These are phyloP conservation scores for Philhelius pedissequus DNA, from an alignment of 2,888 invertebrate species.

Conservation along the genomic window DNA sequence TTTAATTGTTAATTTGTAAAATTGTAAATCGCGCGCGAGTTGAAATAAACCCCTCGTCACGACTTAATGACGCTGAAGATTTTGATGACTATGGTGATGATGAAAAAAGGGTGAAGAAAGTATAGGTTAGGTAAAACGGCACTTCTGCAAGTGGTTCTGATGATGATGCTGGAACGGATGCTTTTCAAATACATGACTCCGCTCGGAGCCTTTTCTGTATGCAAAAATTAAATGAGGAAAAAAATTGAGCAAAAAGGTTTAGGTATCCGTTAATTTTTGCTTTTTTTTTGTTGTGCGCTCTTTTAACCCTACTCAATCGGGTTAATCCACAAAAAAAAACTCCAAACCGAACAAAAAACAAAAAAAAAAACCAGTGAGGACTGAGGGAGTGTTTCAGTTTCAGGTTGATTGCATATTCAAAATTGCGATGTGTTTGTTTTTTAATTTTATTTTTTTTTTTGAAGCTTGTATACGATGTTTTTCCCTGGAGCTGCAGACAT, in stretches of 20 bases:
- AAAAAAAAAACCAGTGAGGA: too few relatives aligned
- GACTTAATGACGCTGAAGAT: conserved; percentile 44
- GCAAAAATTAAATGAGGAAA: conserved; percentile 15
- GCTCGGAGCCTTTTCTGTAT: background rate
- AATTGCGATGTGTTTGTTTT: conserved; percentile 45
- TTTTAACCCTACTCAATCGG: conserved; percentile 17
- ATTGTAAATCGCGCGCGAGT: conserved; percentile 44
- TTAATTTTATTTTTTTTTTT: conserved; percentile 1
- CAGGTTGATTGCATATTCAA: conserved; percentile 56
- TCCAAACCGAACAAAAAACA: background rate
- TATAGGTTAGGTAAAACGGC: background rate
- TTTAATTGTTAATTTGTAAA: conserved; percentile 68
- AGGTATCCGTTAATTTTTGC: conserved; percentile 27
- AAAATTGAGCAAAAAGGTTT: conserved; percentile 1
- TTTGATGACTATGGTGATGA: conserved; percentile 15
- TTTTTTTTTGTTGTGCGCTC: conserved; percentile 4
- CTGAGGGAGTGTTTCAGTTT: conserved; percentile 23
- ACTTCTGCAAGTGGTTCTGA: conserved; percentile 8
- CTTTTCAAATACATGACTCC: conserved; percentile 28
- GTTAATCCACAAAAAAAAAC: background rate
- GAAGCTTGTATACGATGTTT: background rate
- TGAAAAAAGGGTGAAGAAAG: background rate
- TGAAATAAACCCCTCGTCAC: conserved; percentile 50
- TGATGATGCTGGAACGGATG: conserved; percentile 4
- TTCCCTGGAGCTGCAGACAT: conserved; percentile 47